Evolutionary conservation across 2,113 vertebrate genomes (phyloP), one percentile per base, ranked within the genome.

Genomic region (Grus americana): DNA sequence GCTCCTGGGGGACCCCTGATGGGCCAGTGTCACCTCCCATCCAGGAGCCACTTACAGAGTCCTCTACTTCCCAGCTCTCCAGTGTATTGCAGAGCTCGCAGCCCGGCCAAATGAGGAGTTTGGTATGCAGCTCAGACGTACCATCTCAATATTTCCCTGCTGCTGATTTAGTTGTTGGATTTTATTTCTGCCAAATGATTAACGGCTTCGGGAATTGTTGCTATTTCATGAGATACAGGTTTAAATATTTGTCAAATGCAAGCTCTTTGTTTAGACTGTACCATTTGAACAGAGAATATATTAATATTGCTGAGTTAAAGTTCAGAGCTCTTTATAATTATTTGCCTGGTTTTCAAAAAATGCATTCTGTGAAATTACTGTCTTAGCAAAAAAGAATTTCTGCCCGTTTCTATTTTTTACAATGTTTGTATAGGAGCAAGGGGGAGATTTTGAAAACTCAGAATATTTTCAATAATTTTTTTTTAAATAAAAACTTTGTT

Each of bases 111-210:
- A 88, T 38, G 92, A 93, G 12, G 91, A 52, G 94, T 18, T 83
- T 65, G 86, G 63, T 20, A 50, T 67, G 96, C 94, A 86, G 95
- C 95, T 92, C 94, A 79, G 88, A 58, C 4, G 9, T 0, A 49
- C 91, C 14, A 3, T 6, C 61, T 16, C 92, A 2, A 0, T 10
- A 5, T 17, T 50, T 63, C 75, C 91, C 96, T 47, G 91, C 91
- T 80, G 66, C 1, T 50, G 81, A 86, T 92, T 90, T 32, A 76
- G 61, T 38, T 19, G 13, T 8, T 62, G 71, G 58, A 46, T 79
- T 86, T 88, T 78, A 30, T 58, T 92, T 58, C 82, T 93, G 95
- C 88, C 93, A 90, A 88, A 59, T 1, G 23, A 94, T 89, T 82
- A 93, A 70, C 3, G 5, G 84, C 40, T 6, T 65, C 16, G 7